Conservation (phyloP, 2,888 invertebrate genomes). For the Lasioglossum oenotherae region DNA sequence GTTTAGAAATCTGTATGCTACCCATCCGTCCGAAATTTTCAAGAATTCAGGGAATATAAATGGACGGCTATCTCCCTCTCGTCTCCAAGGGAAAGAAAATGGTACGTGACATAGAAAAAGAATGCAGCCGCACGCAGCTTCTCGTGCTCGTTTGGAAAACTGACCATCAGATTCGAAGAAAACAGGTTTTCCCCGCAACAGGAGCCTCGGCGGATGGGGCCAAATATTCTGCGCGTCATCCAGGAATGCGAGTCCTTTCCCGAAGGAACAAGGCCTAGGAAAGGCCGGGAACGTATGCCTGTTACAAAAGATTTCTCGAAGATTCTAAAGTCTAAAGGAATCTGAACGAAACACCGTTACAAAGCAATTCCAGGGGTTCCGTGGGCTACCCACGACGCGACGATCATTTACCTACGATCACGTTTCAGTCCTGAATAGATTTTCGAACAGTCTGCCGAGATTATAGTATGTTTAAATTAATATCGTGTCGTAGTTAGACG, state of each 20-base stretch:
- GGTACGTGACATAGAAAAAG: constrained; percentile 1
- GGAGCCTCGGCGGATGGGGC: constrained; percentile 25
- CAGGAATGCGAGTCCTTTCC: constrained; percentile 54
- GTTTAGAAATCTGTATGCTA: not conserved
- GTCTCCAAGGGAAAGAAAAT: not conserved
- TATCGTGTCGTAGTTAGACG: not conserved
- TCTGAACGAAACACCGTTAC: not conserved
- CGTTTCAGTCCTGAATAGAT: not conserved
- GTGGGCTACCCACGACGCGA: not conserved
- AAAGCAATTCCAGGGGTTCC: not conserved
- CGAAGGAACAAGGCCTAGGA: constrained; percentile 32
- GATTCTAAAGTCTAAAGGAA: constrained; percentile 14
- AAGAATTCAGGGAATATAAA: constrained; percentile 16
- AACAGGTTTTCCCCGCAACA: constrained; percentile 58
- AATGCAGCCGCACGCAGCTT: constrained; percentile 21
- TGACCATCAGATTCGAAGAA: constrained; percentile 47
- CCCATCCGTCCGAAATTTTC: not conserved
- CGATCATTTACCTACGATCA: not conserved
- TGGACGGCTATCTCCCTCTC: not conserved
- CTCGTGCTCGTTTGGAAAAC: constrained; percentile 49
- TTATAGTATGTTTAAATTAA: not conserved
- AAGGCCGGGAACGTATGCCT: not conserved
- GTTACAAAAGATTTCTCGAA: constrained; percentile 23
- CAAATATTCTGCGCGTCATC: constrained; percentile 55
- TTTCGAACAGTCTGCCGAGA: not conserved